Evolutionary conservation across 23 tunicate species (phyloP).

Genomic region (Halocynthia aurantium): DNA sequence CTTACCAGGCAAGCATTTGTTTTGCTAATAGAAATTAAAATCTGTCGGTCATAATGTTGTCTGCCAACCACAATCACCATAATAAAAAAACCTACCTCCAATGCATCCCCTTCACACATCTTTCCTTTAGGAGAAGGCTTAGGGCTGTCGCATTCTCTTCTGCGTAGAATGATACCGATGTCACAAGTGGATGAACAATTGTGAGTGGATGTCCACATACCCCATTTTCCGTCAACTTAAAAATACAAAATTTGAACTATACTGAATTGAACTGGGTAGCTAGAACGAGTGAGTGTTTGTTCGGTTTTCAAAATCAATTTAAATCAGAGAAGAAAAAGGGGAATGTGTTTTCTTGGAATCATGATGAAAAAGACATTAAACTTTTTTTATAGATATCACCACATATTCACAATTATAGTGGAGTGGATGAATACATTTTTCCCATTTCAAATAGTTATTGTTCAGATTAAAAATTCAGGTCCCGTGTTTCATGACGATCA

Average conservation of each 20-base stretch:
- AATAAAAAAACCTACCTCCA: slow-evolving; percentile 26
- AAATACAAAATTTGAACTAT: not conserved
- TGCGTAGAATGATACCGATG: slow-evolving; percentile 34
- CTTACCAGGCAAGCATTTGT: slow-evolving; percentile 25
- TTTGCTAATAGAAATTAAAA: slow-evolving; percentile 10
- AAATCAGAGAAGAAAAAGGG: no score
- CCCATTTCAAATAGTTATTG: no score
- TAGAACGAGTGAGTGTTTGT: no score
- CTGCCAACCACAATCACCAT: not conserved
- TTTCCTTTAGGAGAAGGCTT: slow-evolving; percentile 60
- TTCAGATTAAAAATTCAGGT: no score
- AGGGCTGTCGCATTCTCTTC: slow-evolving; percentile 64
- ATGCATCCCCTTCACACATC: slow-evolving; percentile 46
- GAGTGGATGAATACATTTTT: no score
- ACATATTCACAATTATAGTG: no score
- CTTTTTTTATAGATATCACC: not conserved
- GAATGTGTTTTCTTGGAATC: no score
- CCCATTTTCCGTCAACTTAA: slow-evolving; percentile 72
- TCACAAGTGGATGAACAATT: slow-evolving; percentile 80
- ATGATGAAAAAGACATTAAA: not conserved
- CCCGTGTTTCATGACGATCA: no score
- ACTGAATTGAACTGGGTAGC: not conserved
- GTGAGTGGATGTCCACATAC: slow-evolving; percentile 49
- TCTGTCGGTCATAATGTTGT: not conserved
- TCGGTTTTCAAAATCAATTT: no score